Conservation (phyloP, 2,113 vertebrate genomes). For the Gnathonemus longibarbis region DNA sequence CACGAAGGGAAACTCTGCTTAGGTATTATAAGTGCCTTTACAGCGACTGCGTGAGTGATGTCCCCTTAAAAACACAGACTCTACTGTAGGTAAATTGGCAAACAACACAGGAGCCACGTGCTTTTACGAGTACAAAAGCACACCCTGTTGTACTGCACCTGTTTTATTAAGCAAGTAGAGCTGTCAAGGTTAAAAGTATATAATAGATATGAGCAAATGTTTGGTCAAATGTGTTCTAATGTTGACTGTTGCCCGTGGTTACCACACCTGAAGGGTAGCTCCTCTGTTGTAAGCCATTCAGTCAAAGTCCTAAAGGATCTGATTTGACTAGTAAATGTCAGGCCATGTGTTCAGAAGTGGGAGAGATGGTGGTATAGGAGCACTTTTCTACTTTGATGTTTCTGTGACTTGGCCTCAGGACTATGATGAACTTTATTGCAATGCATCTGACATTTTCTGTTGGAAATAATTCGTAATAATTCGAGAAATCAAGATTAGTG, state of each 20-base stretch:
- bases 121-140: not conserved
- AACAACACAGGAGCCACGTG: not conserved
- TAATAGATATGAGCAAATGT: not conserved
- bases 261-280: not conserved
- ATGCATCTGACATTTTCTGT: not conserved
- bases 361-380: not conserved
- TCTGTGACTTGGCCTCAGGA: not conserved
- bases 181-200: not conserved
- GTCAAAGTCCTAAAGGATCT: not conserved
- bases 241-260: not conserved
- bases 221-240: not conserved
- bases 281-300: not conserved
- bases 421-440: not conserved
- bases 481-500: not conserved
- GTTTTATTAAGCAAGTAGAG: not conserved
- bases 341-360: conserved; percentile 28
- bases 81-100: not conserved
- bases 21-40: not conserved
- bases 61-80: not conserved
- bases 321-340: conserved; percentile 40
- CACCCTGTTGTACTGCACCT: not conserved
- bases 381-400: not conserved
- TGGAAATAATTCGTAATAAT: not conserved
- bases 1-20: not conserved
- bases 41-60: not conserved